Base-by-base conservation (phyloP, 2,797 vertebrate genomes). In the Graptemys geographica region DNA sequence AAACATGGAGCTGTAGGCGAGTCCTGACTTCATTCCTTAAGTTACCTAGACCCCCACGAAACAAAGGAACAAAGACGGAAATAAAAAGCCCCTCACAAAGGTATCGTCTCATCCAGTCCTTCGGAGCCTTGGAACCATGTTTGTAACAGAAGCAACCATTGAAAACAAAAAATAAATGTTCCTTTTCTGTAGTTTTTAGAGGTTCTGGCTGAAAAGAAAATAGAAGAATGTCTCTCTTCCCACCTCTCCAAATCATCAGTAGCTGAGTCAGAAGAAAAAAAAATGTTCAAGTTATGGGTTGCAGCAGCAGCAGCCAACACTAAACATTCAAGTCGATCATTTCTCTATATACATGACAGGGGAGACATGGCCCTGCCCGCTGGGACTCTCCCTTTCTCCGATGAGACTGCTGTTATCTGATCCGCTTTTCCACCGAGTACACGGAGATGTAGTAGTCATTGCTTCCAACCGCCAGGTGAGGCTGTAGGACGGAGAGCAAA, bases 371-470 rank as follows among this genome's bases (percentile, higher is more conserved):
- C 98, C 97, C 93, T 69, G 97, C 90, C 57, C 4, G 91, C 82
- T 2, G 90, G 88, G 92, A 62, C 65, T 76, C 44, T 41, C 93
- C 87, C 96, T 72, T 37, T 10, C 94, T 72, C 94, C 53, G 1
- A 81, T 21, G 80, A 80, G 87, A 80, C 90, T 44, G 90, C 91
- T 95, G 99, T 98, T 99, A 99, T 99, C 99, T 99, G 97, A 99
- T 98, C 84, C 99, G 98, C 98, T 99, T 99, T 98, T 99, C 99
- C 87, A 99, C 99, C 3, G 99, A 99, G 97, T 99, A 99, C 98
- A 99, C 99, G 62, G 99, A 99, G 99, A 99, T 99, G 98, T 99
- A 99, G 99, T 99, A 99, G 98, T 99, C 99, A 2, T 99, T 99
- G 98, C 99, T 99, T 92, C 99, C 99, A 8, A 99, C 99, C 0